Conservation (phyloP, 2,888 invertebrate species). For the Monochamus alternatus region DNA sequence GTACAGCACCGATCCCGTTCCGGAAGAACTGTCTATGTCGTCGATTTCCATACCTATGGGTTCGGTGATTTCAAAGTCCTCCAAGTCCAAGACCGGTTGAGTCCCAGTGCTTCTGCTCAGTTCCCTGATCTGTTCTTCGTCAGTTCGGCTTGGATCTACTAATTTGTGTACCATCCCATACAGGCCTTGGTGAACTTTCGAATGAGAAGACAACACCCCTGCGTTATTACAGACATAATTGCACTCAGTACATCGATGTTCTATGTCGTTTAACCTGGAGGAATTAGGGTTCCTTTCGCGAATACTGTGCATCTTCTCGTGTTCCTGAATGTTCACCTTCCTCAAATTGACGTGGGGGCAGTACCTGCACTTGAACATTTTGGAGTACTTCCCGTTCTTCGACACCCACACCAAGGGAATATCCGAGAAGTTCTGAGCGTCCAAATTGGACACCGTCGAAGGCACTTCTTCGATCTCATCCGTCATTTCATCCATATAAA, state of each 20-base stretch:
- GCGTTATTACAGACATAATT: conserved; percentile 85
- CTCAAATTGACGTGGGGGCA: conserved; percentile 90
- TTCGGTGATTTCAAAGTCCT: conserved; percentile 37
- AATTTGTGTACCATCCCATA: conserved; percentile 82
- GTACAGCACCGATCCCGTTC: conserved; percentile 72
- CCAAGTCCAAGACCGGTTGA: conserved; percentile 29
- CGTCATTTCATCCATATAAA: conserved; percentile 63
- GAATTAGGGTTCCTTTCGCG: conserved; percentile 65
- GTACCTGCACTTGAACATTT: conserved; percentile 88
- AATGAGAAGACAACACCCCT: conserved; percentile 80
- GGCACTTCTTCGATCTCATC: conserved; percentile 66
- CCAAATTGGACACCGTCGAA: conserved; percentile 57
- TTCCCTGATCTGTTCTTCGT: conserved; percentile 79
- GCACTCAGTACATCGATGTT: conserved; percentile 83
- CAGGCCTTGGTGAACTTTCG: conserved; percentile 83
- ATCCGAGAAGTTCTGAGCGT: conserved; percentile 74
- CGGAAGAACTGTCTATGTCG: conserved; percentile 60
- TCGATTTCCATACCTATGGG: conserved; percentile 50
- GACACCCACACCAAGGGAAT: conserved; percentile 86
- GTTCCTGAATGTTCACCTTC: conserved; percentile 85
- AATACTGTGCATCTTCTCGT: conserved; percentile 85
- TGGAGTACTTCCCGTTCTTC: conserved; percentile 80
- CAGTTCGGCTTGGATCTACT: conserved; percentile 78
- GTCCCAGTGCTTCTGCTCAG: conserved; percentile 59
- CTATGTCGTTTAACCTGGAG: conserved; percentile 70